phyloP scores from a whole-genome alignment of 2,797 vertebrate species.

The Myiothlypis coronata region DNA sequence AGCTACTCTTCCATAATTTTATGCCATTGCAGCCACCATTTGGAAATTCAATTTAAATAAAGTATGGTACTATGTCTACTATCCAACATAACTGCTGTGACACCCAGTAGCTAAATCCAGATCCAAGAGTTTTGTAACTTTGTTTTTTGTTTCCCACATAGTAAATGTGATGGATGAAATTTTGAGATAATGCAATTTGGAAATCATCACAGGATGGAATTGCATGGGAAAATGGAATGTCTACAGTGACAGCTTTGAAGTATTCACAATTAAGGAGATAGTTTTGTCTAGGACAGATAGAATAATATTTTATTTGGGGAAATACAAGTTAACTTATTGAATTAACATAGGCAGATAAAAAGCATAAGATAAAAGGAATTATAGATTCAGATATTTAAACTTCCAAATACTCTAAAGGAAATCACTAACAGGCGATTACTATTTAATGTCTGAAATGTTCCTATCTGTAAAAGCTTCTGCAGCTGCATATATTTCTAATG shows the following conservation, averaged over 20 bases:
- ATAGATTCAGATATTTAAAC: background rate
- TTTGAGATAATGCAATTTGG: slow-evolving; percentile 45
- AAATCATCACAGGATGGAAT: slow-evolving; percentile 53
- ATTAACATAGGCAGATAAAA: background rate
- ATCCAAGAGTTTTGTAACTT: slow-evolving; percentile 4
- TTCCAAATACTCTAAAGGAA: background rate
- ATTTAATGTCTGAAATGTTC: background rate
- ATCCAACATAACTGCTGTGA: background rate
- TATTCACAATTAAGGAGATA: slow-evolving; percentile 36
- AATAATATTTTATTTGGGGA: background rate
- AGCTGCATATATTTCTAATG: background rate
- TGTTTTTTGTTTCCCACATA: slow-evolving; percentile 43
- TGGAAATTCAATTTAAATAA: background rate
- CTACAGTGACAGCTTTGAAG: slow-evolving; percentile 27
- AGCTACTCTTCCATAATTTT: background rate
- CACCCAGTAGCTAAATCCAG: background rate
- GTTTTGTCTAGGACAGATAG: background rate
- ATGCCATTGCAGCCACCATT: background rate
- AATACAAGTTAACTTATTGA: background rate
- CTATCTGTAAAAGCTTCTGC: background rate
- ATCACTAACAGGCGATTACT: background rate
- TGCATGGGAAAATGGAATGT: slow-evolving; percentile 38
- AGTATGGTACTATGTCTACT: background rate
- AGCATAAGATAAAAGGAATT: background rate
- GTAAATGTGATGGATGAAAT: slow-evolving; percentile 52